Percentiles rank a stretch among this genome's conserved stretches.
These are phyloP conservation scores for Lepidurus arcticus DNA, from an alignment of 1,140 invertebrate species.

Conservation along the genomic window DNA sequence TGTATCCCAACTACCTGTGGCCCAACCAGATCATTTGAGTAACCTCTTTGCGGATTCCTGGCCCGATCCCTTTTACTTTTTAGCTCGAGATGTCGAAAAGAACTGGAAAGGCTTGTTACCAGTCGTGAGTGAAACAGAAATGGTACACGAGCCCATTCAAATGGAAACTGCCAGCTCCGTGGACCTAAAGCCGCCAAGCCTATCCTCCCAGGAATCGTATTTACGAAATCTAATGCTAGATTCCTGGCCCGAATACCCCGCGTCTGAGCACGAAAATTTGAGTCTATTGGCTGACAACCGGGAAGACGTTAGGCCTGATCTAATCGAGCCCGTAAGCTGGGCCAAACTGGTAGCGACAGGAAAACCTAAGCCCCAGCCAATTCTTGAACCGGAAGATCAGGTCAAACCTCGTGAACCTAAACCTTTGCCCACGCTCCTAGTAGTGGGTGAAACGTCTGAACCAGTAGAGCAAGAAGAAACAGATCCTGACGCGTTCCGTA, in stretches of 20 bases:
- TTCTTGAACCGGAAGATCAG: conserved; percentile 33
- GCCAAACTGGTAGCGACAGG: conserved; percentile 32
- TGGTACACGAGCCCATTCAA: background rate
- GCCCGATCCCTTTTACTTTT: conserved; percentile 31
- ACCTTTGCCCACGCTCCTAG: conserved; percentile 36
- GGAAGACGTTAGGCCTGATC: conserved; percentile 24
- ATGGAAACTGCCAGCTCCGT: background rate
- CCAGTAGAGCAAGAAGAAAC: conserved; percentile 35
- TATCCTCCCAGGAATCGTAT: conserved; percentile 29
- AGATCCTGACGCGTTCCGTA: conserved; percentile 37
- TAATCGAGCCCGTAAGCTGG: conserved; percentile 35
- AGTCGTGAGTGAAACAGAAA: background rate
- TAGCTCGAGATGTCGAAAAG: conserved; percentile 32
- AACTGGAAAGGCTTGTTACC: conserved; percentile 25
- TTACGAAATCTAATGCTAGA: background rate
- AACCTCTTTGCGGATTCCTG: conserved; percentile 35
- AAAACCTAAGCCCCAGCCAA: conserved; percentile 29
- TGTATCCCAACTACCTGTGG: background rate
- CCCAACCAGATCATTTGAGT: background rate
- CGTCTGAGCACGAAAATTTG: background rate
- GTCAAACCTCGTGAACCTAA: conserved; percentile 35
- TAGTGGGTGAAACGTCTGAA: conserved; percentile 35
- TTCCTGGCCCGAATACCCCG: background rate
- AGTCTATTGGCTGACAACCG: conserved; percentile 17
- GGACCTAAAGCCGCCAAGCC: background rate